Percentiles rank a stretch among this genome's conserved stretches.
These are phyloP conservation scores for Ophion costatus DNA, from an alignment of 2,888 invertebrate genomes.

Conservation along the genomic window DNA sequence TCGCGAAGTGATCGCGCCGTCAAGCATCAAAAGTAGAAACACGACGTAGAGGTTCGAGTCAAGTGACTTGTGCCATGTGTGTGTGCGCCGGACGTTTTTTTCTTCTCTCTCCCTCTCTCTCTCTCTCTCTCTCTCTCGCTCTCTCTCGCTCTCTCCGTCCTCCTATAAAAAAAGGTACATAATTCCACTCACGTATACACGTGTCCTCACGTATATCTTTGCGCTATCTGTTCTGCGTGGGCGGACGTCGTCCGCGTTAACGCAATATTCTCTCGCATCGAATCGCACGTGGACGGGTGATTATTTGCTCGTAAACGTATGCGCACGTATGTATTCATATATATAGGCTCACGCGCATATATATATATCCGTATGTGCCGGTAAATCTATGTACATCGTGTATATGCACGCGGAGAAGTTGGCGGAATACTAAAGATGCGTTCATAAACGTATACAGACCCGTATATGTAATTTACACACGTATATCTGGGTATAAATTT, in stretches of 20 bases:
- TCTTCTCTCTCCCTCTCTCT: neutral
- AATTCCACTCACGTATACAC: conserved; percentile 46
- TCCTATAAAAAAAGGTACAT: conserved; percentile 12
- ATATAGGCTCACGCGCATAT: neutral
- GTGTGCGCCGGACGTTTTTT: conserved; percentile 8
- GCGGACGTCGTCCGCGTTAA: conserved; percentile 51
- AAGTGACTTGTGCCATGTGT: conserved; percentile 19
- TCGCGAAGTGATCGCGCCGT: conserved; percentile 3
- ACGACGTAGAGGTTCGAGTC: conserved; percentile 16
- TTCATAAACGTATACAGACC: neutral
- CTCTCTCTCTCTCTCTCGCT: no score
- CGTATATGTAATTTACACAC: neutral
- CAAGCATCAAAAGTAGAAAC: conserved; percentile 21
- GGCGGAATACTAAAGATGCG: neutral
- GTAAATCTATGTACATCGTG: neutral
- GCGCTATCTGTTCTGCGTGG: conserved; percentile 57
- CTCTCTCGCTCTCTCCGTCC: neutral
- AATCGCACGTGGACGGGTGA: conserved; percentile 47
- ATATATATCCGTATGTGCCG: neutral
- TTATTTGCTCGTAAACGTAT: conserved; percentile 52
- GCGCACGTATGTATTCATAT: no score
- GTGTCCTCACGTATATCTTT: conserved; percentile 36
- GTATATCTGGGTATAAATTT: neutral
- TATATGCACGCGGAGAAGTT: neutral
- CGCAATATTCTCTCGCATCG: conserved; percentile 53